A percentile compares a stretch with the other conserved stretches of the same genome.
Evolutionary conservation across 2,888 invertebrate genomes (phyloP).

Genomic region (Apodemia zela): DNA sequence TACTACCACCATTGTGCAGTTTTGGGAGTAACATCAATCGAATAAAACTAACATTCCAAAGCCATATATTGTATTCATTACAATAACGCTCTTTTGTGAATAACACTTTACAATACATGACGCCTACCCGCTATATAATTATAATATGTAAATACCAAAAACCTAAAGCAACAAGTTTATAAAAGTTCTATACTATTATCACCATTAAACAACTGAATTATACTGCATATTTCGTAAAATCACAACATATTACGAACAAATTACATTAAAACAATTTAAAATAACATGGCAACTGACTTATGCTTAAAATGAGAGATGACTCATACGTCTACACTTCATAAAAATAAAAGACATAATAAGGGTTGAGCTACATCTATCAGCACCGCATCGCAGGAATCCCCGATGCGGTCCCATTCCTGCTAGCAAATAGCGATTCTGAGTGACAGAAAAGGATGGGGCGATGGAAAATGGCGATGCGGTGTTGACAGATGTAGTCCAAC

Average conservation of each 20-base stretch:
- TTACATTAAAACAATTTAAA: neutral
- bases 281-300: conserved; percentile 5
- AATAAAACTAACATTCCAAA: conserved; percentile 34
- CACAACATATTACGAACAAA: conserved; percentile 44
- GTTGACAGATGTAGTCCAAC: too few relatives aligned
- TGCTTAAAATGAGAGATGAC: neutral
- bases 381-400: too few relatives aligned
- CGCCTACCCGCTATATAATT: conserved; percentile 44
- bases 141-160: conserved; percentile 42
- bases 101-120: conserved; percentile 60
- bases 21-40: neutral
- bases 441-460: too few relatives aligned
- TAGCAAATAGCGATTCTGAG: too few relatives aligned
- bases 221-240: conserved; percentile 46
- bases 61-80: conserved; percentile 68
- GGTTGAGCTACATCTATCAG: too few relatives aligned
- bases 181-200: conserved; percentile 64
- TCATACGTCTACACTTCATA: neutral
- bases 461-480: too few relatives aligned
- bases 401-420: too few relatives aligned
- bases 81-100: conserved; percentile 63
- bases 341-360: neutral
- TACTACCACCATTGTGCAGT: too few relatives aligned
- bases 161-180: conserved; percentile 53
- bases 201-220: conserved; percentile 58